A percentile compares a stretch with the other conserved stretches of the same genome.
Conservation (phyloP, 2,888 invertebrate species). For the Chirona hameri region DNA sequence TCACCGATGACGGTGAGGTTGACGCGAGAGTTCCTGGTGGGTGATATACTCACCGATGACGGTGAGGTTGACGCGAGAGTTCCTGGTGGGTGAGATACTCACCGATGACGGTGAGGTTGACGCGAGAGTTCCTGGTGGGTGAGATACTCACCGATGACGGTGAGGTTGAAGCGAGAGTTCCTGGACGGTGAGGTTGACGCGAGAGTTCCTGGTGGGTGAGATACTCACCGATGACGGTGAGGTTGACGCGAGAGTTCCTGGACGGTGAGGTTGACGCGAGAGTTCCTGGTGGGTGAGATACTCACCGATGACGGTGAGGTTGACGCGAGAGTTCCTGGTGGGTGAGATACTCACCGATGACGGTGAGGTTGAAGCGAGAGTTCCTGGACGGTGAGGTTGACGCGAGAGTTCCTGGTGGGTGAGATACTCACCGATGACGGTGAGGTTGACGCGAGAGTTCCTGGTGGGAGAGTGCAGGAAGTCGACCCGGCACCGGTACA, state of each 20-base stretch:
- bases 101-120: constrained; percentile 23
- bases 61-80: constrained; percentile 13
- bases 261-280: constrained; percentile 9
- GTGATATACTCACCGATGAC: constrained; percentile 13
- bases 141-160: constrained; percentile 22
- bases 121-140: constrained; percentile 10
- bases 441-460: constrained; percentile 12
- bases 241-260: constrained; percentile 22
- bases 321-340: constrained; percentile 22
- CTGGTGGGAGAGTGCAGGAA: constrained; percentile 10
- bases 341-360: constrained; percentile 14
- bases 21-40: constrained; percentile 22
- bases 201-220: constrained; percentile 10
- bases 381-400: constrained; percentile 22
- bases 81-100: constrained; percentile 23
- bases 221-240: constrained; percentile 12
- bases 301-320: constrained; percentile 13
- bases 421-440: neutral
- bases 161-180: constrained; percentile 9
- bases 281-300: constrained; percentile 24
- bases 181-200: constrained; percentile 24
- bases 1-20: constrained; percentile 13
- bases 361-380: constrained; percentile 10
- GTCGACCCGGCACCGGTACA: constrained; percentile 24
- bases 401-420: constrained; percentile 14